Conservation (phyloP, 2,113 vertebrate genomes). For the Excalfactoria chinensis region DNA sequence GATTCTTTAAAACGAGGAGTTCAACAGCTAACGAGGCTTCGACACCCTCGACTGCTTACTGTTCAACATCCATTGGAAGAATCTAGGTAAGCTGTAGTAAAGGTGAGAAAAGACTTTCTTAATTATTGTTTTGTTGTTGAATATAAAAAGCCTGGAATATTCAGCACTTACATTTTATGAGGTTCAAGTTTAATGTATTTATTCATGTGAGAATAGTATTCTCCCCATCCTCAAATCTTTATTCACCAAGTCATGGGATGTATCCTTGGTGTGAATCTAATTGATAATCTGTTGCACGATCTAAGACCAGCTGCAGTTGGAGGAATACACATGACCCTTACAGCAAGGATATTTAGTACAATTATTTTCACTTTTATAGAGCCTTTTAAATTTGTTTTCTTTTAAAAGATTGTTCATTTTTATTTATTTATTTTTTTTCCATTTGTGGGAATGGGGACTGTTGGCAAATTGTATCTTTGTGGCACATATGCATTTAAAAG, state of each 20-base stretch:
- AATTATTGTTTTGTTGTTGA: background rate
- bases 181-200: background rate
- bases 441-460: background rate
- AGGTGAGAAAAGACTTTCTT: background rate
- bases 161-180: background rate
- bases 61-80: constrained; percentile 99
- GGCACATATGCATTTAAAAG: background rate
- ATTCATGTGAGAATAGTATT: background rate
- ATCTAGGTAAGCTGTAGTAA: constrained; percentile 85
- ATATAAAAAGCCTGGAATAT: background rate
- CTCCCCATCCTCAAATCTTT: background rate
- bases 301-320: background rate
- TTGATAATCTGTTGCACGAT: background rate
- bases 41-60: constrained; percentile 94
- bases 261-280: background rate
- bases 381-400: background rate
- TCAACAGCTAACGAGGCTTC: constrained; percentile 93
- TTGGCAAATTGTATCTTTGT: background rate
- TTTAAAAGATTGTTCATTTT: background rate
- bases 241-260: background rate
- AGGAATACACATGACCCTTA: background rate
- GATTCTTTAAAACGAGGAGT: constrained; percentile 94
- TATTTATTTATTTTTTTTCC: background rate
- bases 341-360: background rate
- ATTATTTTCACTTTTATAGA: background rate